These are phyloP conservation scores for Choreutis nemorana DNA, from an alignment of 2,888 invertebrate species.

Conservation along the genomic window DNA sequence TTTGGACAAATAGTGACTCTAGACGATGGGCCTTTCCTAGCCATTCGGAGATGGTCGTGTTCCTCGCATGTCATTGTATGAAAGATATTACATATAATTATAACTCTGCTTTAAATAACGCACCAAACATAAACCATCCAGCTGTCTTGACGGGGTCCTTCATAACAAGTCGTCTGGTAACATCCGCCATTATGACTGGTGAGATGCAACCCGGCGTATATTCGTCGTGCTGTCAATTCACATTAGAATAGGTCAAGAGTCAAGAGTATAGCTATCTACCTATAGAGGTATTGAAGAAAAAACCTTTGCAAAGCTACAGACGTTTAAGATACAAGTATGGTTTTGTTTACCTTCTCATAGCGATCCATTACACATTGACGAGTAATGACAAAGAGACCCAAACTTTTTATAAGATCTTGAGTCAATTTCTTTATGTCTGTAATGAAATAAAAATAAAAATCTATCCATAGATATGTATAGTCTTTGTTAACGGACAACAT, in stretches of 20 bases:
- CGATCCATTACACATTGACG: constrained; percentile 47
- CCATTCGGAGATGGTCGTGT: too few species aligned
- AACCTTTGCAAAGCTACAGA: too few species aligned
- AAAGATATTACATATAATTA: too few species aligned
- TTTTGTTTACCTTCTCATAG: constrained; percentile 38
- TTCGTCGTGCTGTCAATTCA: constrained; percentile 31
- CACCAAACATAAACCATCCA: constrained; percentile 59
- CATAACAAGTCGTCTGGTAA: constrained; percentile 31
- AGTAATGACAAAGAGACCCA: constrained; percentile 46
- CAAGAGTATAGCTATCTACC: too few species aligned
- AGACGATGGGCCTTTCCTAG: too few species aligned
- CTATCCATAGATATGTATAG: too few species aligned
- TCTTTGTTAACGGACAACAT: too few species aligned
- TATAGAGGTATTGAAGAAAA: too few species aligned
- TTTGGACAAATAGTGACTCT: background rate
- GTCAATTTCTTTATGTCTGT: constrained; percentile 33
- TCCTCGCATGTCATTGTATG: too few species aligned
- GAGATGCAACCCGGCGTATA: constrained; percentile 38
- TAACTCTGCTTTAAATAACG: constrained; percentile 1
- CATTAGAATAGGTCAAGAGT: background rate
- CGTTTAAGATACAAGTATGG: too few species aligned
- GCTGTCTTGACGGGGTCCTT: constrained; percentile 38
- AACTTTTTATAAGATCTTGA: constrained; percentile 38
- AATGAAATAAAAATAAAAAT: too few species aligned
- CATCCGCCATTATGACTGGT: constrained; percentile 35